Evolutionary conservation across 2,797 vertebrate genomes (phyloP), one percentile per base, ranked within the genome.

Genomic region (Eremophila alpestris): DNA sequence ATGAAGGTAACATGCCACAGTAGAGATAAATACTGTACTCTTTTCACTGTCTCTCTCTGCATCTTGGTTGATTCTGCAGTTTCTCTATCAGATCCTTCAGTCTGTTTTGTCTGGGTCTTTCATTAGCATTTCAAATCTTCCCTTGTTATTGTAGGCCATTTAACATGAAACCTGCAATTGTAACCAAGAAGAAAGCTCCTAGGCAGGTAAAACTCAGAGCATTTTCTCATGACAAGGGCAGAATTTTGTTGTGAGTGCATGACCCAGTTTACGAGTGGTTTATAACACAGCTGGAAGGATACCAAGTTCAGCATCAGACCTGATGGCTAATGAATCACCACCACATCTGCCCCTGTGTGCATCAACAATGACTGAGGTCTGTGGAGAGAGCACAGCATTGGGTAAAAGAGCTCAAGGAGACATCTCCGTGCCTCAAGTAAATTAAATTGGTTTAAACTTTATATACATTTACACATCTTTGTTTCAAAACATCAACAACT

Each of bases 91-190:
- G 59, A 87, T 91, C 29, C 9, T 54, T 76, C 81, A 62, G 49
- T 64, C 78, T 82, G 52, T 95, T 96, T 95, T 87, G 86, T 83
- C 83, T 90, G 48, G 16, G 46, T 70, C 63, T 81, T 83, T 83
- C 70, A 77, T 87, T 87, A 89, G 60, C 56, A 89, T 95, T 94
- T 90, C 74, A 94, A 86, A 89, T 79, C 54, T 38, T 75, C 69
- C 38, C 32, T 52, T 69, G 67, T 29, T 76, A 21, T 52, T 76
- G 16, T 26, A 73, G 59, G 29, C 56, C 38, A 60, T 62, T 86
- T 69, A 69, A 58, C 40, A 12, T 2, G 9, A 80, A 87, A 82
- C 19, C 17, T 36, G 41, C 74, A 55, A 36, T 24, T 46, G 41
- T 29, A 84, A 67, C 16, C 27, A 16, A 49, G 46, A 32, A 7